These are phyloP conservation scores for Sebastes vulpes DNA, from an alignment of 2,797 vertebrate genomes.

Conservation along the genomic window DNA sequence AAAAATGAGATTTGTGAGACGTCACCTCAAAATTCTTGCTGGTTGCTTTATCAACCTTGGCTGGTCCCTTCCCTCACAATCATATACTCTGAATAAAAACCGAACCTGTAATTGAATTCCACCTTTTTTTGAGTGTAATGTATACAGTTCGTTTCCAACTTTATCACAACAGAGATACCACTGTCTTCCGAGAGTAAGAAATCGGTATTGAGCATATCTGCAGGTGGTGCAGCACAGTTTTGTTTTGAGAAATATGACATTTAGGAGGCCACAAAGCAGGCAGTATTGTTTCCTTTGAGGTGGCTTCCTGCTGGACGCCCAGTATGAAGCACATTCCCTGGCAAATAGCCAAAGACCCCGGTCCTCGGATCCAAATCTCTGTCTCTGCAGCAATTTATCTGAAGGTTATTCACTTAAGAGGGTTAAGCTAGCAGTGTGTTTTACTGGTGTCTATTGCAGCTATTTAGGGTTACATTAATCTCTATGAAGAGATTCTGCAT, in stretches of 20 bases:
- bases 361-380: neutral
- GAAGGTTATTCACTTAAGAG: neutral
- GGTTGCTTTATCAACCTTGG: neutral
- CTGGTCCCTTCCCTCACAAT: neutral
- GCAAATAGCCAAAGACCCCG: slow-evolving; percentile 14
- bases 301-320: slow-evolving; percentile 28
- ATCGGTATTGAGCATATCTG: neutral
- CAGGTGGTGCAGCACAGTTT: neutral
- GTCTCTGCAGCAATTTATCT: slow-evolving; percentile 20
- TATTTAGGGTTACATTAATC: neutral
- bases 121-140: neutral
- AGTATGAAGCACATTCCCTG: slow-evolving; percentile 46
- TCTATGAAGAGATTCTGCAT: neutral
- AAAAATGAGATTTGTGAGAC: neutral
- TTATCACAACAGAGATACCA: neutral
- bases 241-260: neutral
- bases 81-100: neutral
- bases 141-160: too few relatives aligned
- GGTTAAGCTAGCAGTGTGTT: neutral
- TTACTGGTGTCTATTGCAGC: neutral
- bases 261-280: neutral
- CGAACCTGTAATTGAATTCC: neutral
- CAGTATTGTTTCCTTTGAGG: slow-evolving; percentile 29
- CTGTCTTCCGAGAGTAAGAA: neutral
- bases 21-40: neutral